These are phyloP conservation scores for Drosophila sp. DNA, from an alignment of 1,140 invertebrate species.

Conservation along the genomic window DNA sequence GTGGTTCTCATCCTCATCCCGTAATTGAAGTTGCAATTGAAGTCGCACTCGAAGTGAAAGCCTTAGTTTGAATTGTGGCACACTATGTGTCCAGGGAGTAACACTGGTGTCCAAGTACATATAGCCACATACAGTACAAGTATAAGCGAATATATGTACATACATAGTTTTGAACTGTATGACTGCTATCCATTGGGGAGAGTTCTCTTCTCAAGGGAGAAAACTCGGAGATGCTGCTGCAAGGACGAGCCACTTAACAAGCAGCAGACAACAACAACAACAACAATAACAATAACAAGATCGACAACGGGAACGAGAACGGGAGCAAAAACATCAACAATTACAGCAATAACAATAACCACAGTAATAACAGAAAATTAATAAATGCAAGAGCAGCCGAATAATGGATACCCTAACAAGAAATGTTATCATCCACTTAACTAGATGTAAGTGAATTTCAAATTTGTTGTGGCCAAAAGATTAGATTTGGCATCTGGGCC, in stretches of 20 bases:
- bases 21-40: slow-evolving; percentile 47
- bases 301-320: no score
- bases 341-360: slow-evolving; percentile 24
- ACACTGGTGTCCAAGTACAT: not conserved
- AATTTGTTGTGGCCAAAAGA: not conserved
- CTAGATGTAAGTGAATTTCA: slow-evolving; percentile 3
- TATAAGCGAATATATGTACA: not conserved
- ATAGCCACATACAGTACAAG: not conserved
- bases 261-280: slow-evolving; percentile 23
- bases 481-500: slow-evolving; percentile 2
- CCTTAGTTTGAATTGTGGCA: slow-evolving; percentile 40
- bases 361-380: slow-evolving; percentile 32
- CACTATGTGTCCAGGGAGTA: slow-evolving; percentile 26
- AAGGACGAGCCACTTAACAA: slow-evolving; percentile 55
- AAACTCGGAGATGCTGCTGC: slow-evolving; percentile 10
- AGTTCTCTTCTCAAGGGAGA: slow-evolving; percentile 10
- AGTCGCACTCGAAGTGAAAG: slow-evolving; percentile 42
- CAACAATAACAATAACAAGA: slow-evolving; percentile 17
- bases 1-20: slow-evolving; percentile 1
- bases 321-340: slow-evolving; percentile 12
- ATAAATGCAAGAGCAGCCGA: not conserved
- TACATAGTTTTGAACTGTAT: slow-evolving; percentile 12
- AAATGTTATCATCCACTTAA: no score
- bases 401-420: slow-evolving; percentile 11
- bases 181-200: slow-evolving; percentile 36